Conservation (phyloP, 2,797 vertebrate species). For the Crenuchus spilurus region DNA sequence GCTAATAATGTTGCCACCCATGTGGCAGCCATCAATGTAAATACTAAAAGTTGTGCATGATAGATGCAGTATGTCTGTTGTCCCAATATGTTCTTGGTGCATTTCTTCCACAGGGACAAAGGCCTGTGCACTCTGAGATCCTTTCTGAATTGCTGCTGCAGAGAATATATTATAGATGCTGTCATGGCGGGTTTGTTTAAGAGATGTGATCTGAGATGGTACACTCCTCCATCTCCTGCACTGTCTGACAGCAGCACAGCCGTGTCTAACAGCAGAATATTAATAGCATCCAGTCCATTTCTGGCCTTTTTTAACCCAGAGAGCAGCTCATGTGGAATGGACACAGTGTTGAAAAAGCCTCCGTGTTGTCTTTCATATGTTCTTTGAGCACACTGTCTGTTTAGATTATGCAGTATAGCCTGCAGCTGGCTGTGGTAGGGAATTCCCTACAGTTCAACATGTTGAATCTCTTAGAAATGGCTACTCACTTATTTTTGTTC, state of each 20-base stretch:
- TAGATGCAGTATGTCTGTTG: background rate
- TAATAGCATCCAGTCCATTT: conserved; percentile 6
- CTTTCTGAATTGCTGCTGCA: background rate
- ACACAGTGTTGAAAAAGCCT: background rate
- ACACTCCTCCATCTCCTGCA: conserved; percentile 1
- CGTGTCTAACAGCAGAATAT: conserved; percentile 1
- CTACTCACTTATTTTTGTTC: too few species aligned
- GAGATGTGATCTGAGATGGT: conserved; percentile 10
- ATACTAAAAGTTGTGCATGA: too few species aligned
- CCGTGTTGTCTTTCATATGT: background rate
- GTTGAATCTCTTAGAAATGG: background rate
- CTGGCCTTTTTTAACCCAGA: background rate
- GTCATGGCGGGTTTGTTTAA: conserved; percentile 15
- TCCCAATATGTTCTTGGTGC: background rate
- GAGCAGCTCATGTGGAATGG: conserved; percentile 1
- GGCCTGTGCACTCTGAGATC: background rate
- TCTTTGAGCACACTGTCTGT: background rate
- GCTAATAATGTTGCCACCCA: too few species aligned
- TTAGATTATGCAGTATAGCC: background rate
- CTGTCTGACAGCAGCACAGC: background rate
- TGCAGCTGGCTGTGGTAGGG: background rate
- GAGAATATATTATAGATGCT: conserved; percentile 27
- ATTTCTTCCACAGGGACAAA: background rate
- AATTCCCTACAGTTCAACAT: background rate
- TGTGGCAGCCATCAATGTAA: too few species aligned